Evolutionary conservation across 2,113 vertebrate species (phyloP).

Genomic region (Mustelus asterias): DNA sequence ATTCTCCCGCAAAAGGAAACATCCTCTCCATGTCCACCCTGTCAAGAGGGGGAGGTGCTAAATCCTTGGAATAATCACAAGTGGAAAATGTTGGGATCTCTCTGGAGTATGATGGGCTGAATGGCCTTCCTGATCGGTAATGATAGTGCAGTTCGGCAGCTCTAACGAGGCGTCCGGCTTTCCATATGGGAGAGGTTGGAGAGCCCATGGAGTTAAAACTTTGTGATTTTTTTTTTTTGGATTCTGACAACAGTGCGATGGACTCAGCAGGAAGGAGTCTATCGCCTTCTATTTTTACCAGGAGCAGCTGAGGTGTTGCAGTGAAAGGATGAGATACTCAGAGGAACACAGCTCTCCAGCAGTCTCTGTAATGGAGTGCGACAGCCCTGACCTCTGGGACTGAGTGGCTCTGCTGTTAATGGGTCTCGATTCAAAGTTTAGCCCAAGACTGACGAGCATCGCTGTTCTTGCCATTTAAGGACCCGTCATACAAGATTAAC

Average conservation of each 20-base stretch:
- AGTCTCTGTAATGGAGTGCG: neutral
- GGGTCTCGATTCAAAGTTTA: neutral
- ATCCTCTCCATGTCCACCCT: too few relatives aligned
- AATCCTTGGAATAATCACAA: neutral
- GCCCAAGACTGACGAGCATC: neutral
- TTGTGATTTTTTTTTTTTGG: neutral
- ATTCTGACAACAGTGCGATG: neutral
- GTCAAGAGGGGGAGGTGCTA: neutral
- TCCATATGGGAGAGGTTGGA: neutral
- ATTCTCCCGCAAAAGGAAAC: too few relatives aligned
- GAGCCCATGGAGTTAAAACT: neutral
- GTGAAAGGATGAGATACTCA: neutral
- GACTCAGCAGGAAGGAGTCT: neutral
- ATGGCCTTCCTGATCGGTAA: neutral
- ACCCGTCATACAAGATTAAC: neutral
- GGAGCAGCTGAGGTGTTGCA: neutral
- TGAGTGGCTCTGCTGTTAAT: neutral
- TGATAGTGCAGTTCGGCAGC: neutral
- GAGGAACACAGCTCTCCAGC: neutral
- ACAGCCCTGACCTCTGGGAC: slow-evolving; percentile 10
- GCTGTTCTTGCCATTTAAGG: too few relatives aligned
- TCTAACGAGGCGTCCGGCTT: neutral
- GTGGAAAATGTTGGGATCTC: neutral
- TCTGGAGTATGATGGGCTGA: neutral
- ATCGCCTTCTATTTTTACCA: slow-evolving; percentile 1